Base-by-base conservation (phyloP, 1,140 invertebrate genomes). In the Diabrotica virgifera region DNA sequence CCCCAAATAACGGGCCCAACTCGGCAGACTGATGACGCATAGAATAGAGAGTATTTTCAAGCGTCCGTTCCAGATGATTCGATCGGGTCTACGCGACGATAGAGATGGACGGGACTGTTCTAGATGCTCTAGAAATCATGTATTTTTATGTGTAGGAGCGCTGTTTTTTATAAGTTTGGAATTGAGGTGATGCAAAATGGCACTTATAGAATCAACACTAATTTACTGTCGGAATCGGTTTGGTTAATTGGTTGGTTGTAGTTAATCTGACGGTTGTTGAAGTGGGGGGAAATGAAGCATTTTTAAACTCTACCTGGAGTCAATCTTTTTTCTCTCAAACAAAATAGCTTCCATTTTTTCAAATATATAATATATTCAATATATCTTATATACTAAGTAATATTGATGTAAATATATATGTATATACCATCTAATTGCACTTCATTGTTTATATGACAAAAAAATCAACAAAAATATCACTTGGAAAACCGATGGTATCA, bases 251-350 rank as follows among this genome's bases (percentile, higher is more conserved):
- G 78, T 78, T 76, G 73, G 76, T 79, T 79, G 76, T 74, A 69
- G 67, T 68, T 74, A 46, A 66, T 74, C 68, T 77, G 74, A 76
- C 75, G 77, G 74, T 78, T 77, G 76, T 76, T 78, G 76, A 79
- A 73, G 70, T 54, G 24, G 69, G 69, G 75, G 77, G 75, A 46
- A 70, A 71, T 72, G 70, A 75, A 75, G 72, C 52, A 59, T 67
- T 69, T 69, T 75, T 76, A 73, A 78, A 80, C 77, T 78, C 75
- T 79, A 77, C 73, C 77, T 77, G 72, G 82, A 83, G 79, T 84
- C 83, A 84, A 84, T 84, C 83, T 84, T 84, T 82, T 84, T 82
- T 84, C 83, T 84, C 83, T 84, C 83, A 67, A 78, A 77, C 72
- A 79, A 77, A 77, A 76, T 78, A 79, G 76, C 78, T 79, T 80